A percentile compares a stretch with the other conserved stretches of the same genome.
These are phyloP conservation scores for Jordanella pulchra DNA, from an alignment of 2,797 vertebrate species.

Conservation along the genomic window DNA sequence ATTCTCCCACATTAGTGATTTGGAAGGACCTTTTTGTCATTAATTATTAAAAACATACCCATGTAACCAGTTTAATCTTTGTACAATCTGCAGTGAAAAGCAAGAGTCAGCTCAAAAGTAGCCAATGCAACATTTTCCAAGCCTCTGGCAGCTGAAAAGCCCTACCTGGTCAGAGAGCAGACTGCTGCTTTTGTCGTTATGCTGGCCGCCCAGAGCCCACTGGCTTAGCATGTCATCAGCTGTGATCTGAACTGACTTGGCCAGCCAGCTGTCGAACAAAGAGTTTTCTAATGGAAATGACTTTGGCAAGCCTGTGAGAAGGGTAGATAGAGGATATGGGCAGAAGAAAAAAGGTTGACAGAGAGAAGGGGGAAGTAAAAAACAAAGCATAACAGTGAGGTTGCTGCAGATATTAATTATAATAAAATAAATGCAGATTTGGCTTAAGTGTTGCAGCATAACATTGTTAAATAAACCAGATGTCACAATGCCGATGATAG, in stretches of 20 bases:
- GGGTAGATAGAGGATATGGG: not conserved
- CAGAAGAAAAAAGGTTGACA: not conserved
- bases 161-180: slow-evolving; percentile 89
- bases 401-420: not conserved
- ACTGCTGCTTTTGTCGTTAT: slow-evolving; percentile 85
- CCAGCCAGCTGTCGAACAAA: slow-evolving; percentile 96
- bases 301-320: slow-evolving; percentile 85
- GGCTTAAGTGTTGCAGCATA: not conserved
- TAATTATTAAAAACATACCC: not conserved
- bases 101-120: not conserved
- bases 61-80: not conserved
- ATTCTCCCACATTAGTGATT: slow-evolving; percentile 13
- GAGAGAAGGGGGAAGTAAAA: slow-evolving; percentile 2
- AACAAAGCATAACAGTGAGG: slow-evolving; percentile 38
- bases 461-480: not conserved
- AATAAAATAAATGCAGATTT: slow-evolving; percentile 5
- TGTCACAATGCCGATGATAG: not conserved
- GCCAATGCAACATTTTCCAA: not conserved
- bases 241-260: slow-evolving; percentile 94
- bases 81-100: not conserved
- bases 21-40: slow-evolving; percentile 7
- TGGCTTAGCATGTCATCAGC: slow-evolving; percentile 94
- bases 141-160: slow-evolving; percentile 10
- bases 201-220: slow-evolving; percentile 89
- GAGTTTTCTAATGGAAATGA: slow-evolving; percentile 93